A percentile compares a stretch with the other conserved stretches of the same genome.
phyloP scores from a whole-genome alignment of 1,140 invertebrate genomes.

The Drosophila seguyi region DNA sequence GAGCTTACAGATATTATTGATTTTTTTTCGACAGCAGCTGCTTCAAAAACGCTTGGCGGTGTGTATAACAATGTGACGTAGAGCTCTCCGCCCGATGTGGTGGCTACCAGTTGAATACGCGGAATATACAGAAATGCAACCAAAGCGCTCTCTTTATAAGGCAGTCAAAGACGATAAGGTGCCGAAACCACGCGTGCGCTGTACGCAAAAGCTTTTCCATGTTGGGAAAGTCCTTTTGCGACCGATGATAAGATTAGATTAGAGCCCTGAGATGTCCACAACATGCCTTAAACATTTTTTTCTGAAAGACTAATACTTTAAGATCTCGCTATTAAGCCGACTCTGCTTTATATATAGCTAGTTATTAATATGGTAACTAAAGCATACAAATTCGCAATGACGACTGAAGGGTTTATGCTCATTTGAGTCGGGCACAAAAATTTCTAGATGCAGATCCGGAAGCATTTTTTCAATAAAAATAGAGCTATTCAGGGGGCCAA shows the following conservation, averaged over 20 bases:
- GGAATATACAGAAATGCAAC: conserved; percentile 41
- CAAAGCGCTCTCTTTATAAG: conserved; percentile 32
- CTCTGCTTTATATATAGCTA: not conserved
- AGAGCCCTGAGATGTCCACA: not conserved
- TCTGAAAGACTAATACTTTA: not conserved
- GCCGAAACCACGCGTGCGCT: conserved; percentile 34
- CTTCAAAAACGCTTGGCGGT: conserved; percentile 23
- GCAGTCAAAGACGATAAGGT: conserved; percentile 22
- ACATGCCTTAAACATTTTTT: not conserved
- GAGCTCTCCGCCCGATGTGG: conserved; percentile 29
- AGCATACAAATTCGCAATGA: too few species aligned
- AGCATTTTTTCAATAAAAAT: too few species aligned
- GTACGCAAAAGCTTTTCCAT: conserved; percentile 20
- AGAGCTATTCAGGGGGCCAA: too few species aligned
- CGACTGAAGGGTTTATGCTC: too few species aligned
- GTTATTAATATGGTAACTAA: too few species aligned
- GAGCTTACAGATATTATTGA: conserved; percentile 54
- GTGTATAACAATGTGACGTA: conserved; percentile 50
- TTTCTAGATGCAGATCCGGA: too few species aligned
- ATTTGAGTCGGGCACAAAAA: too few species aligned
- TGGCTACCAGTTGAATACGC: conserved; percentile 74
- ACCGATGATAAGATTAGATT: conserved; percentile 10
- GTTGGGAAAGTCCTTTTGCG: conserved; percentile 9
- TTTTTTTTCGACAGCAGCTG: conserved; percentile 61
- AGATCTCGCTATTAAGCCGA: not conserved